Evolutionary conservation across 2,797 vertebrate genomes (phyloP).

Genomic region (Jordanella pulchra): DNA sequence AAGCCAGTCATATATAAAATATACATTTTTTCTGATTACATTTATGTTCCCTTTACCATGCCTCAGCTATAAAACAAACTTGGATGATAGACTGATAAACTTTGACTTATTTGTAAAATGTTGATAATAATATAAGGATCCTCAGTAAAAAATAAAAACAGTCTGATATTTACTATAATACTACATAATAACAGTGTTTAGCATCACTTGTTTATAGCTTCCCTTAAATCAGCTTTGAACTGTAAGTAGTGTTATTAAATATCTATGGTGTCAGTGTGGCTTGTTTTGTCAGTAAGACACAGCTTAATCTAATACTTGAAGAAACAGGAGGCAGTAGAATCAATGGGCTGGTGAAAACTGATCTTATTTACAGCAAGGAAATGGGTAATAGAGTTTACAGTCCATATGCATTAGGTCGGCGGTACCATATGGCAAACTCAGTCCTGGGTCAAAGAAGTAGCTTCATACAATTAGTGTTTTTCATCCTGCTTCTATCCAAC

Average conservation of each 20-base stretch:
- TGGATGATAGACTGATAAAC: background rate
- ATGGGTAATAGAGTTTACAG: constrained; percentile 14
- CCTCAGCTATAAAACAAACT: background rate
- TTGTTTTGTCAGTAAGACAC: constrained; percentile 1
- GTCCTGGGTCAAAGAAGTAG: constrained; percentile 5
- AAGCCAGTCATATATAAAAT: background rate
- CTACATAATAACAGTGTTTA: background rate
- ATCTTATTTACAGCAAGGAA: constrained; percentile 42
- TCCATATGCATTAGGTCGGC: constrained; percentile 28
- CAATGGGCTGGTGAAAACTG: constrained; percentile 34
- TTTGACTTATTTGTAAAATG: background rate
- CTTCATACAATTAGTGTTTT: constrained; percentile 15
- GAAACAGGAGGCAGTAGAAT: constrained; percentile 30
- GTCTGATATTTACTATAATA: background rate
- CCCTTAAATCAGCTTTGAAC: background rate
- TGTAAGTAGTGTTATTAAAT: background rate
- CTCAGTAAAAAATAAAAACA: background rate
- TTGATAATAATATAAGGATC: background rate
- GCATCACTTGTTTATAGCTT: background rate
- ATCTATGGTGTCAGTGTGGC: background rate
- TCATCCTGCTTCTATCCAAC: constrained; percentile 14
- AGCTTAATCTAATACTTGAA: constrained; percentile 38
- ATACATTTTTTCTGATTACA: background rate
- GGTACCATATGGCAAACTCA: constrained; percentile 37
- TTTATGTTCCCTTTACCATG: background rate